phyloP scores from a whole-genome alignment of 2,797 vertebrate genomes.

The Potorous gilbertii region DNA sequence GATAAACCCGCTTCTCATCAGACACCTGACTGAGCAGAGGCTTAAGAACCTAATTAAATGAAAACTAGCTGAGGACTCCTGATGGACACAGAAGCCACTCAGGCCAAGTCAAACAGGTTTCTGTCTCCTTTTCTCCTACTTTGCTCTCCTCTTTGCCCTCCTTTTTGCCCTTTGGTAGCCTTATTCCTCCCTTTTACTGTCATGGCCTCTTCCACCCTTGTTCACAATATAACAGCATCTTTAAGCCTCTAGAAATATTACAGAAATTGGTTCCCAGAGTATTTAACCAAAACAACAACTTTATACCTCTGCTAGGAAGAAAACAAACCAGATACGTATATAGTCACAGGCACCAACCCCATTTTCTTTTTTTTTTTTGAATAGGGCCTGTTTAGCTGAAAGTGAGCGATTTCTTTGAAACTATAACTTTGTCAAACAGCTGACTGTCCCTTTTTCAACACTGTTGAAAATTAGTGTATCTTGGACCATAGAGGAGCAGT shows the following conservation, averaged over 20 bases:
- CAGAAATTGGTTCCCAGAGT: neutral
- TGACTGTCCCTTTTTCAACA: neutral
- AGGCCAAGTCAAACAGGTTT: neutral
- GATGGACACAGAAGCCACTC: neutral
- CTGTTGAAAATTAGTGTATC: neutral
- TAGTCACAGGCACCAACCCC: neutral
- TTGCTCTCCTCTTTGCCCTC: neutral
- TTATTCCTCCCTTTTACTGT: neutral
- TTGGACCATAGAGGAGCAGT: neutral
- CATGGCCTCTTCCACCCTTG: neutral
- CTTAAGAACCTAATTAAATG: neutral
- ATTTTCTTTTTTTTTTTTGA: neutral
- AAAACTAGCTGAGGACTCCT: neutral
- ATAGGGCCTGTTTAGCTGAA: neutral
- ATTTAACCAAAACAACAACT: neutral
- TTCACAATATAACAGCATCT: neutral
- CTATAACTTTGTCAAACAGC: neutral
- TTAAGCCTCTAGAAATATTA: neutral
- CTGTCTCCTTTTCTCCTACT: neutral
- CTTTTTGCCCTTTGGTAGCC: neutral
- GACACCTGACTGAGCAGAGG: neutral
- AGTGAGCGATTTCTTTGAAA: neutral
- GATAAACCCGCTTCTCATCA: neutral
- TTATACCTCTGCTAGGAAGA: neutral
- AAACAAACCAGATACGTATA: no score